A percentile compares a stretch with the other conserved stretches of the same genome.
phyloP scores from a whole-genome alignment of 2,888 invertebrate species.

The Athalia rosae region DNA sequence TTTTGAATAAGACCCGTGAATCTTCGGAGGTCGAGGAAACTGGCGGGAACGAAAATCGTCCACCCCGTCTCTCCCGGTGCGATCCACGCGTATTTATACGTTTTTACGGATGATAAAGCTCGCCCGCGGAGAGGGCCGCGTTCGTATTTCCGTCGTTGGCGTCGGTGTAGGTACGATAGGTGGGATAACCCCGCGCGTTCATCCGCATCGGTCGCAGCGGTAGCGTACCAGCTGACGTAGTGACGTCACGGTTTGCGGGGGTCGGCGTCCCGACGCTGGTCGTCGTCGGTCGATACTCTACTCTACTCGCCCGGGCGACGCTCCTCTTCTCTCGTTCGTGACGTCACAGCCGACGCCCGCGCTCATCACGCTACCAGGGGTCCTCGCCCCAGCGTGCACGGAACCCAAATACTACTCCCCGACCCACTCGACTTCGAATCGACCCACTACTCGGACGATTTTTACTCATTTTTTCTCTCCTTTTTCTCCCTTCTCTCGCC shows the following conservation, averaged over 20 bases:
- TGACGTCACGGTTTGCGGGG: slow-evolving; percentile 69
- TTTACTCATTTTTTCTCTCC: background rate
- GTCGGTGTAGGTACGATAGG: slow-evolving; percentile 45
- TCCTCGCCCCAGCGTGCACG: slow-evolving; percentile 37
- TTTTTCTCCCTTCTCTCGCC: background rate
- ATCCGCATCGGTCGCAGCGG: slow-evolving; percentile 53
- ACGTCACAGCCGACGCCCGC: slow-evolving; percentile 59
- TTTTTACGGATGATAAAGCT: too few species aligned
- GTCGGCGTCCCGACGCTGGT: slow-evolving; percentile 66
- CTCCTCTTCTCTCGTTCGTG: slow-evolving; percentile 57
- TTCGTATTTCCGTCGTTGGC: slow-evolving; percentile 22
- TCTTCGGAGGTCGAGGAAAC: too few species aligned
- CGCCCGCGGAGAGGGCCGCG: background rate
- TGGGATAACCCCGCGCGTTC: slow-evolving; percentile 15
- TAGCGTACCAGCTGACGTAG: slow-evolving; percentile 67
- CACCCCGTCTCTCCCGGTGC: too few species aligned
- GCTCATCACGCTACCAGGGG: slow-evolving; percentile 46
- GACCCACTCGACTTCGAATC: slow-evolving; percentile 44
- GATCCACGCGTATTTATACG: too few species aligned
- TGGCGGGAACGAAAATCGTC: too few species aligned
- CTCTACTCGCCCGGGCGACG: slow-evolving; percentile 68
- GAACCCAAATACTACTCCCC: slow-evolving; percentile 44
- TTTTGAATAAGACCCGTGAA: too few species aligned
- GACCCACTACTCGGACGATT: slow-evolving; percentile 17
- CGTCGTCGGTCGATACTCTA: slow-evolving; percentile 67